These are phyloP conservation scores for Zosterops lateralis DNA, from an alignment of 2,113 vertebrate genomes.

Conservation along the genomic window DNA sequence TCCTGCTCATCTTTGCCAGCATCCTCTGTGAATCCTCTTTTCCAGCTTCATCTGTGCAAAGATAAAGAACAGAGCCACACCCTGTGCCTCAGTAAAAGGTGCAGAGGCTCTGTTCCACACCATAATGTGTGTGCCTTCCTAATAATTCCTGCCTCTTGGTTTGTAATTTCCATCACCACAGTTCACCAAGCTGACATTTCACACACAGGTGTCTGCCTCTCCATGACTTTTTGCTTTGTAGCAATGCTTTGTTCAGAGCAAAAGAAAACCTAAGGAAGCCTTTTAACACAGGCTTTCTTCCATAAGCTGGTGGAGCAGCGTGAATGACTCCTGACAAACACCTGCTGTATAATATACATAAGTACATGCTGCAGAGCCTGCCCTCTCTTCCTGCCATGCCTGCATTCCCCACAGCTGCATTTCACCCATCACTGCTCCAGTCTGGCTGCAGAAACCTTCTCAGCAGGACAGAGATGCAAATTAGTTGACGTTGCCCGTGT, in stretches of 20 bases:
- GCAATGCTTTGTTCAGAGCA: not conserved
- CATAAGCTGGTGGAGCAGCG: not conserved
- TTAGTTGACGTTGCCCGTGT: not conserved
- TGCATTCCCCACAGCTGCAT: not conserved
- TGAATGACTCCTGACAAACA: not conserved
- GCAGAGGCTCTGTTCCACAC: not conserved
- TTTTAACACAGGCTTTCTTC: not conserved
- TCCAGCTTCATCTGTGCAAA: not conserved
- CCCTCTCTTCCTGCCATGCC: not conserved
- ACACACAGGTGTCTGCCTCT: not conserved
- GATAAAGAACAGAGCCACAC: not conserved
- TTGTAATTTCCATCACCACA: not conserved
- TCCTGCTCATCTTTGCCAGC: not conserved
- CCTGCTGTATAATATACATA: not conserved
- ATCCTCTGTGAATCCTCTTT: not conserved
- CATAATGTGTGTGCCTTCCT: not conserved
- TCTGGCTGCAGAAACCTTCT: not conserved
- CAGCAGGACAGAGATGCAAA: not conserved
- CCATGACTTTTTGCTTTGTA: not conserved
- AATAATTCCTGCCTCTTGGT: not conserved
- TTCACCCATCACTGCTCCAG: not conserved
- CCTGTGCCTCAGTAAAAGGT: accelerated
- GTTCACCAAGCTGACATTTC: not conserved
- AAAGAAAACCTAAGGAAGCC: not conserved
- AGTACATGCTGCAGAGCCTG: not conserved